These are phyloP conservation scores for Tangara arthus DNA, from an alignment of 2,797 vertebrate genomes.

Conservation along the genomic window DNA sequence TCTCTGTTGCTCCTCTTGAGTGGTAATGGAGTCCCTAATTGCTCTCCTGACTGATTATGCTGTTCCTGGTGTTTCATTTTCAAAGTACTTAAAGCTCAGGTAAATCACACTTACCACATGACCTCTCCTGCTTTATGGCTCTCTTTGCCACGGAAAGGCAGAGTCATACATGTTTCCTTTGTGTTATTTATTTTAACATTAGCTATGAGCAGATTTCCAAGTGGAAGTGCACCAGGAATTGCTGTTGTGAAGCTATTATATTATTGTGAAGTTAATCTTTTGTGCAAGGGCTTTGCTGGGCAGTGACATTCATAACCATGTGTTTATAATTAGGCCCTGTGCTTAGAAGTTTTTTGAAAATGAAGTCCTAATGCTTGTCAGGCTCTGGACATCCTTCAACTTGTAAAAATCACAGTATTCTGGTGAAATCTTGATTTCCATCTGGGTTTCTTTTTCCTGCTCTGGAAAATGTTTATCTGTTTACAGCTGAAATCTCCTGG, in stretches of 20 bases:
- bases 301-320: not conserved
- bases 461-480: constrained; percentile 20
- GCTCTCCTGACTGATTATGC: constrained; percentile 61
- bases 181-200: not conserved
- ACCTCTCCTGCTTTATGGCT: constrained; percentile 42
- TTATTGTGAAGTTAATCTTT: not conserved
- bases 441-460: constrained; percentile 38
- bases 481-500: not conserved
- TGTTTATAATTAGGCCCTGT: constrained; percentile 39
- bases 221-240: not conserved
- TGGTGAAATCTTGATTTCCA: constrained; percentile 19
- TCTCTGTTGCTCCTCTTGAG: constrained; percentile 50
- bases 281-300: not conserved
- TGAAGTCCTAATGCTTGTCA: not conserved
- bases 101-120: constrained; percentile 57
- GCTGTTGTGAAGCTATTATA: not conserved
- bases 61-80: constrained; percentile 67
- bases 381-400: not conserved
- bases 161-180: not conserved
- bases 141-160: not conserved
- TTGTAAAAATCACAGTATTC: constrained; percentile 34
- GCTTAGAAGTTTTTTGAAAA: constrained; percentile 21
- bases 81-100: constrained; percentile 53
- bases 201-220: not conserved
- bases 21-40: constrained; percentile 64